Evolutionary conservation across 2,888 invertebrate genomes (phyloP).

Genomic region (Drosophila putrida): DNA sequence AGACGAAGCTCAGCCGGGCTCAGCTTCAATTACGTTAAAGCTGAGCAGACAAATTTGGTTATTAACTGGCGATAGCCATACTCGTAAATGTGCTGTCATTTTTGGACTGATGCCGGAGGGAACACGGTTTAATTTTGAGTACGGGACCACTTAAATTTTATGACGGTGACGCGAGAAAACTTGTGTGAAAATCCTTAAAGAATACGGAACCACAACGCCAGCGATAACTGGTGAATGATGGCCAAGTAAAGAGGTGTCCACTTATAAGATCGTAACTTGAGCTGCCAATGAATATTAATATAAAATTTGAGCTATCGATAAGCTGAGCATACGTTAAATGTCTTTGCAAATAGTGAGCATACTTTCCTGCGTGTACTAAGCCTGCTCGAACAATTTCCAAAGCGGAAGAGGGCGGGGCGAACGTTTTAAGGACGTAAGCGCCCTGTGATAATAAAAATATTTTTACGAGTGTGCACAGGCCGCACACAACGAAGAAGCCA

Average conservation of each 20-base stretch:
- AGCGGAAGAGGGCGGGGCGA: neutral
- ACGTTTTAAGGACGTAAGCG: slow-evolving; percentile 17
- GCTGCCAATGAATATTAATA: slow-evolving; percentile 20
- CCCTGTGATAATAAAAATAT: slow-evolving; percentile 71
- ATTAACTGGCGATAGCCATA: slow-evolving; percentile 63
- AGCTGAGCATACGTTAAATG: slow-evolving; percentile 28
- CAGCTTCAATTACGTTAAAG: slow-evolving; percentile 45
- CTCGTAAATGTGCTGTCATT: slow-evolving; percentile 36
- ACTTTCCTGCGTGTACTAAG: slow-evolving; percentile 40
- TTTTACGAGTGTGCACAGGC: slow-evolving; percentile 66
- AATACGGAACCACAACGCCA: neutral
- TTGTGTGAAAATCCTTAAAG: slow-evolving; percentile 37
- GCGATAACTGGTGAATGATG: slow-evolving; percentile 1
- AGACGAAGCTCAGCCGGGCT: slow-evolving; percentile 4
- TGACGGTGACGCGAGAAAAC: slow-evolving; percentile 55
- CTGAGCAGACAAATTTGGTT: slow-evolving; percentile 72
- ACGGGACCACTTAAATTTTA: slow-evolving; percentile 54
- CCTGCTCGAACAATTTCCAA: neutral
- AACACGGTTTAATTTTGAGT: slow-evolving; percentile 22
- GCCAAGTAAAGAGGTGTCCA: slow-evolving; percentile 20
- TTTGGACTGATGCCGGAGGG: neutral
- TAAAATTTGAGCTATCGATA: slow-evolving; percentile 45
- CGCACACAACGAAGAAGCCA: slow-evolving; percentile 23
- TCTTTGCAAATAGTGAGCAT: slow-evolving; percentile 33
- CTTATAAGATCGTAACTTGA: neutral